Conservation (phyloP, 2,797 vertebrate genomes). For the Acanthurus lineatus region DNA sequence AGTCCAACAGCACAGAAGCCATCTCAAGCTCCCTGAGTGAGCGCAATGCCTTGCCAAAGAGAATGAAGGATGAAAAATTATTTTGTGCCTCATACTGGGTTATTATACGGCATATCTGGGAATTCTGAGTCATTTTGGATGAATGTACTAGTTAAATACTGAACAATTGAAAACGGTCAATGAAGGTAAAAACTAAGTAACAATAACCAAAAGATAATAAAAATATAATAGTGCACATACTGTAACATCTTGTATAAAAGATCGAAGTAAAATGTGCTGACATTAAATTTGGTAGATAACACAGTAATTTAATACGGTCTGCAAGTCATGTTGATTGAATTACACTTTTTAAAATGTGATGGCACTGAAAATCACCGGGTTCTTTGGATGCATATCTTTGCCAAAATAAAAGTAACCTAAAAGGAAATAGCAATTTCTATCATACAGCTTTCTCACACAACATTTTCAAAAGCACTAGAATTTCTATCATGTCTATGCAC, state of each 20-base stretch:
- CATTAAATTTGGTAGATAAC: neutral
- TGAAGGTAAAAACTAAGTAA: neutral
- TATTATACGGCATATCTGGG: neutral
- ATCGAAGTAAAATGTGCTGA: neutral
- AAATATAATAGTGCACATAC: neutral
- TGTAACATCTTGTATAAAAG: neutral
- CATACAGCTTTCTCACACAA: neutral
- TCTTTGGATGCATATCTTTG: neutral
- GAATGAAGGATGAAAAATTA: neutral
- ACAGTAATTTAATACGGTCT: neutral
- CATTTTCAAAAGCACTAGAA: neutral
- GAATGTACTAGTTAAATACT: neutral
- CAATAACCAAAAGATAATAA: neutral
- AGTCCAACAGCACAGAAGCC: constrained; percentile 87
- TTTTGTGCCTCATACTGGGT: neutral
- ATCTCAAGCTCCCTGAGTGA: constrained; percentile 85
- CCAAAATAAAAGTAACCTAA: neutral
- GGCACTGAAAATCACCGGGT: neutral
- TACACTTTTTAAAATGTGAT: neutral
- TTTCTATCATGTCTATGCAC: neutral
- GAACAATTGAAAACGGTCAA: neutral
- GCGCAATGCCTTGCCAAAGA: constrained; percentile 84
- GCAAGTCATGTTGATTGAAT: neutral
- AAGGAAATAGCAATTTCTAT: neutral
- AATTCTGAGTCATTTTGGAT: neutral